A percentile compares a stretch with the other conserved stretches of the same genome.
Conservation (phyloP, 2,113 vertebrate species). For the Forbesichthys agassizii region DNA sequence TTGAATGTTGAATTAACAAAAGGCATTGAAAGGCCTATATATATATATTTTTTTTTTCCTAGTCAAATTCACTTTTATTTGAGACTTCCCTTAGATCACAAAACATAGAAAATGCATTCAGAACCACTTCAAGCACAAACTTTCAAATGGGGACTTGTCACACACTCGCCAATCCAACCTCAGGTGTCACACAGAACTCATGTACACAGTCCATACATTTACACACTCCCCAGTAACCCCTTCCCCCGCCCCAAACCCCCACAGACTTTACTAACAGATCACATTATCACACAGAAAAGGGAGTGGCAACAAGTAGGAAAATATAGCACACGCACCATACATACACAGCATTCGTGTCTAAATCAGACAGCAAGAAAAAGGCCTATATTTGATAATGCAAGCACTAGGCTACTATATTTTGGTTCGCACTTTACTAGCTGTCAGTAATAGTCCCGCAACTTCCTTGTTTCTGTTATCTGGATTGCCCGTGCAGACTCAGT, state of each 20-base stretch:
- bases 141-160: conserved; percentile 88
- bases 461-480: too few species aligned
- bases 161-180: conserved; percentile 84
- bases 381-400: too few species aligned
- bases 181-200: conserved; percentile 80
- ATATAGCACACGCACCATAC: conserved; percentile 86
- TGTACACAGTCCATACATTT: conserved; percentile 73
- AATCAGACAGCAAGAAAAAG: conserved; percentile 82
- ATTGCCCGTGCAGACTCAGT: too few species aligned
- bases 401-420: too few species aligned
- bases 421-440: too few species aligned
- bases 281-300: conserved; percentile 88
- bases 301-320: conserved; percentile 85
- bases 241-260: conserved; percentile 35
- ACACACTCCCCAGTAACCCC: conserved; percentile 70
- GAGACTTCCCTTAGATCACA: conserved; percentile 98
- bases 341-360: conserved; percentile 91
- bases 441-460: too few species aligned
- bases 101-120: conserved; percentile 98
- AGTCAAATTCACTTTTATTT: conserved; percentile 98
- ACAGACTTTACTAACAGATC: conserved; percentile 82
- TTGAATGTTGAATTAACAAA: too few species aligned
- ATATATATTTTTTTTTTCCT: conserved; percentile 58
- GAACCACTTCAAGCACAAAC: conserved; percentile 85
- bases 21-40: too few species aligned